A percentile compares a stretch with the other conserved stretches of the same genome.
Evolutionary conservation across 2,888 invertebrate genomes (phyloP).

Genomic region (Lagria hirta): DNA sequence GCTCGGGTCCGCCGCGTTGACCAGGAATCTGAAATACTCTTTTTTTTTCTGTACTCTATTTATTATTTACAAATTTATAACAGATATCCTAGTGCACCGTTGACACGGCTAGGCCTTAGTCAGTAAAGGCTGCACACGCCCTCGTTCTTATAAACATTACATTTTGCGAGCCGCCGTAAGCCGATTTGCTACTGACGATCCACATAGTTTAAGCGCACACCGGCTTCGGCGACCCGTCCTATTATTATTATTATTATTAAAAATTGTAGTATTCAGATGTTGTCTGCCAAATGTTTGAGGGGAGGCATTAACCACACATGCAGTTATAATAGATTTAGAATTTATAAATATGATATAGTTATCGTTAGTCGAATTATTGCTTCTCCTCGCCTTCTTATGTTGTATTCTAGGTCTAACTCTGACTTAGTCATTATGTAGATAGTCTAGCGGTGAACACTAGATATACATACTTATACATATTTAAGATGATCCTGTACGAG

Average conservation of each 20-base stretch:
- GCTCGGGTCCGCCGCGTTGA: slow-evolving; percentile 34
- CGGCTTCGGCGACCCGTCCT: slow-evolving; percentile 33
- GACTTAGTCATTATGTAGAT: slow-evolving; percentile 48
- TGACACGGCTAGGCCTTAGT: slow-evolving; percentile 34
- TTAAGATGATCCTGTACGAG: slow-evolving; percentile 33
- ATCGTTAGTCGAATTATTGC: slow-evolving; percentile 44
- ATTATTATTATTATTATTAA: slow-evolving; percentile 35
- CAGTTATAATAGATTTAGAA: slow-evolving; percentile 36
- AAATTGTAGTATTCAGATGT: slow-evolving; percentile 48
- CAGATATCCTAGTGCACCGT: slow-evolving; percentile 43
- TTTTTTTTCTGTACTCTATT: too few species aligned
- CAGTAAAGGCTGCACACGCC: slow-evolving; percentile 40
- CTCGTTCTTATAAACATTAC: slow-evolving; percentile 40
- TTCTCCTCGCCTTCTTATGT: slow-evolving; percentile 50
- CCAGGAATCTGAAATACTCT: slow-evolving; percentile 17
- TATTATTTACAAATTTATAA: slow-evolving; percentile 2
- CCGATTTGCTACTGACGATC: slow-evolving; percentile 17
- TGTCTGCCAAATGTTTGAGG: slow-evolving; percentile 53
- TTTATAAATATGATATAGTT: slow-evolving; percentile 38
- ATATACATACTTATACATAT: slow-evolving; percentile 33
- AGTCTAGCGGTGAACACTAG: slow-evolving; percentile 43
- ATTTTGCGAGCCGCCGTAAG: slow-evolving; percentile 25
- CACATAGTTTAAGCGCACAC: slow-evolving; percentile 23
- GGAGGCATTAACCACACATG: slow-evolving; percentile 46
- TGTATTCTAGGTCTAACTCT: slow-evolving; percentile 53